Base-by-base conservation (phyloP, 2,888 invertebrate species). In the Caenorhabditis panamensis region DNA sequence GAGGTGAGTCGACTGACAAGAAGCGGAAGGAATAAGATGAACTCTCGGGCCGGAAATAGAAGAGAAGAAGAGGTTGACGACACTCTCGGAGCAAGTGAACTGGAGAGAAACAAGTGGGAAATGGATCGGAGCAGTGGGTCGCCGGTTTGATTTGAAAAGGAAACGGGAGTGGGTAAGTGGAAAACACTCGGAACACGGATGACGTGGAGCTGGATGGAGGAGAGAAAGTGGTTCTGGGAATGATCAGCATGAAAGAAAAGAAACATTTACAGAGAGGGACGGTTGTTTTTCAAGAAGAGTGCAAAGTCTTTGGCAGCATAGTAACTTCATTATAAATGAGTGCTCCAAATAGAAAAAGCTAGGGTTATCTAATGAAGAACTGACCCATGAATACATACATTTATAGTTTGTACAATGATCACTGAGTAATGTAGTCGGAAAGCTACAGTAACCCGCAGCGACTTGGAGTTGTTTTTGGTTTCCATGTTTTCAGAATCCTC, bases 11-110 rank as follows among this genome's bases (percentile, higher is more conserved):
- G 54, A 28, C 44, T 71, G 73, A 64, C 64, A 64, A 37, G 13
- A n/a, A n/a, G n/a, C 49, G 49, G 63, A 51, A 24, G 54, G 41
- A 24, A 20, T n/a, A 49, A 73, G 47, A 73, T 63, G 58, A 59
- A 64, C 64, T 64, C 37, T 20, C 5, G 41, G 49, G 56, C 26
- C 64, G 51, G 58, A 64, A 64, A 73, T 58, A 72, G 72, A 71
- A 20, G 31, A 31, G 26, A 41, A 44, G 37, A 26, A 58, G 68
- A 59, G 59, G 54, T 26, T 67, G 67, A 67, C 67, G 58, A 41
- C 44, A 67, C 56, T 66, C 36, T 13, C n/a, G n/a, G n/a, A n/a
- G n/a, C n/a, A n/a, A n/a, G n/a, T n/a, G n/a, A n/a, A n/a, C n/a
- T n/a, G 51, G 24, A 22, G 6, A 16, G 54, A n/a, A 54, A 28